Percentiles rank a stretch among this genome's conserved stretches.
phyloP scores from a whole-genome alignment of 2,113 vertebrate genomes.

The Sigmodon hispidus region DNA sequence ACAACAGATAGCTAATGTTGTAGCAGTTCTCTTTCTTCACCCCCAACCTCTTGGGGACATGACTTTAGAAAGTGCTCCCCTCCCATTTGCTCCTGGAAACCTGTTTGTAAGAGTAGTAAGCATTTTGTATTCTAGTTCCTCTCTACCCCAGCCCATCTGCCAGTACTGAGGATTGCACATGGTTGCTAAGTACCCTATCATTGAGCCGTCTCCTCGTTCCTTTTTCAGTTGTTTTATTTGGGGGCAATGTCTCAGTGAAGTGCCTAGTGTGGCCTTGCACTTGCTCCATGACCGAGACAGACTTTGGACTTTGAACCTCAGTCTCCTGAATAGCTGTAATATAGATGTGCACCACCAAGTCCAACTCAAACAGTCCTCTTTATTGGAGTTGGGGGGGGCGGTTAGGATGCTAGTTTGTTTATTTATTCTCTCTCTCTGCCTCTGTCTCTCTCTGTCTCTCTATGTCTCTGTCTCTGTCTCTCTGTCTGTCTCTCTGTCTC shows the following conservation, averaged over 20 bases:
- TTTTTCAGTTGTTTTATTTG: background rate
- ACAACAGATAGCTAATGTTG: background rate
- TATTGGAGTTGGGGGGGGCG: background rate
- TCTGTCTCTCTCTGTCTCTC: too few species aligned
- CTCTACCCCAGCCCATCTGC: background rate
- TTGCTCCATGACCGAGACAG: background rate
- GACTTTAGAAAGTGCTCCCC: conserved; percentile 22
- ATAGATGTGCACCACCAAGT: background rate
- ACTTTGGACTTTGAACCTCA: background rate
- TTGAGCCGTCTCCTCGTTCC: background rate
- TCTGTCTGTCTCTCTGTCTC: background rate
- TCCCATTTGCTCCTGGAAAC: background rate
- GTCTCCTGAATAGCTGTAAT: background rate
- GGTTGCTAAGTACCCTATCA: background rate
- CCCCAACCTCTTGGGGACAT: background rate
- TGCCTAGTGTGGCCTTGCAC: background rate
- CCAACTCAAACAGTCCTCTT: background rate
- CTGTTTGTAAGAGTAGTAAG: background rate
- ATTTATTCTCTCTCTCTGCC: background rate
- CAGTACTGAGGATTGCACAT: background rate
- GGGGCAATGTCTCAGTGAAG: background rate
- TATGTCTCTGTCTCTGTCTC: too few species aligned
- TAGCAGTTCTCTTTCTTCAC: background rate
- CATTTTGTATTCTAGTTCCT: background rate
- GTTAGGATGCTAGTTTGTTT: background rate